Conservation (phyloP, 2,113 vertebrate species). For the Paraplagusia blochii region DNA sequence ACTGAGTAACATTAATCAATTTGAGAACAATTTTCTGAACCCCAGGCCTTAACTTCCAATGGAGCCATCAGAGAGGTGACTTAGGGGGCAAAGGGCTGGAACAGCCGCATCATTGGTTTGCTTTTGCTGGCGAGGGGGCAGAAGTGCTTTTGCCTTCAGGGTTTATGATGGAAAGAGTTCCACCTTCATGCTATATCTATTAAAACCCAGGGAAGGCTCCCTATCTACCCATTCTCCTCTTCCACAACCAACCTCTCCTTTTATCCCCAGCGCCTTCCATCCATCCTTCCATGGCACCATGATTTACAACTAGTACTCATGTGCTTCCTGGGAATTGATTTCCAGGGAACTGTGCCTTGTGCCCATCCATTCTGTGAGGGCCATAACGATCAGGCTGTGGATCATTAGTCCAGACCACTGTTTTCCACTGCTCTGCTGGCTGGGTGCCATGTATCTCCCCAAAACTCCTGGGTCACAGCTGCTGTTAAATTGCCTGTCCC, state of each 20-base stretch:
- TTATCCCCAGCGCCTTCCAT: conserved; percentile 49
- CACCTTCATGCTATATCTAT: conserved; percentile 52
- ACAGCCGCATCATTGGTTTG: conserved; percentile 61
- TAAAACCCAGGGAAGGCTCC: conserved; percentile 28
- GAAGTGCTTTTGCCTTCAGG: conserved; percentile 62
- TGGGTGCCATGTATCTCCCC: conserved; percentile 70
- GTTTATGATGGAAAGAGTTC: conserved; percentile 67
- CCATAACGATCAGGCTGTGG: conserved; percentile 74
- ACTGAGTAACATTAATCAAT: conserved; percentile 70
- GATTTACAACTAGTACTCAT: conserved; percentile 71
- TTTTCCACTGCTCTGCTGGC: conserved; percentile 72
- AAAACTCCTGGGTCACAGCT: conserved; percentile 49
- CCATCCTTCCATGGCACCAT: conserved; percentile 48
- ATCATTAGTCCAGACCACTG: conserved; percentile 79
- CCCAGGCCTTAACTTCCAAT: conserved; percentile 46
- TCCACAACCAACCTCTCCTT: conserved; percentile 40
- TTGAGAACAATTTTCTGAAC: conserved; percentile 58
- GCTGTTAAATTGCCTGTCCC: conserved; percentile 64
- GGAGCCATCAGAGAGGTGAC: conserved; percentile 58
- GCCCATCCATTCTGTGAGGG: conserved; percentile 72
- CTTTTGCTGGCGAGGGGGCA: conserved; percentile 41
- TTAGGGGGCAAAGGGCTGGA: conserved; percentile 48
- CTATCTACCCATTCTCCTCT: conserved; percentile 27
- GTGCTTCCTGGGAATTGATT: conserved; percentile 76
- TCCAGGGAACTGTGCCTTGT: conserved; percentile 66